Percentiles rank a stretch among this genome's conserved stretches.
Conservation (phyloP, 2,888 invertebrate species). For the Branchipolynoe longqiensis region DNA sequence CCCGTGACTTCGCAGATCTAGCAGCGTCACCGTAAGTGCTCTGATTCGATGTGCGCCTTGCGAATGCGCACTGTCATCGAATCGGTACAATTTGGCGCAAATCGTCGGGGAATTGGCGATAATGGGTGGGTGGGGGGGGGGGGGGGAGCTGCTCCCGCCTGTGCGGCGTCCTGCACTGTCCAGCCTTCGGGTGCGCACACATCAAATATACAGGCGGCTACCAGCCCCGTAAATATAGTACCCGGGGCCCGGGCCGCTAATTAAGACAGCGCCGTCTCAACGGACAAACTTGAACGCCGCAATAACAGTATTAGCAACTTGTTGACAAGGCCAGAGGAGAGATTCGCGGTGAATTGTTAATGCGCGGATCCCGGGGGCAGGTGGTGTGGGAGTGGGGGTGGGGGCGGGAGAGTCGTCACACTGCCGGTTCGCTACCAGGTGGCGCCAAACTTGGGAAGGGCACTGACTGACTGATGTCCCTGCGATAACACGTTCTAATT, state of each 20-base stretch:
- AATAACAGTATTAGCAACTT: conserved; percentile 30
- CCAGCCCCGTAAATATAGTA: not conserved
- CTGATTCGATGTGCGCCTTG: too few species aligned
- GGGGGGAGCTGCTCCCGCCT: not conserved
- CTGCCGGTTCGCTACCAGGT: too few species aligned
- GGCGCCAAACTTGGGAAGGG: too few species aligned
- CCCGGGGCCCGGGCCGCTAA: conserved; percentile 1
- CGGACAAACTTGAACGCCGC: conserved; percentile 31
- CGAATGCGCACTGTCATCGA: too few species aligned
- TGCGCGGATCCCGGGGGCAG: not conserved
- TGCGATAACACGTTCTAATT: too few species aligned
- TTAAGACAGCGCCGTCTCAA: not conserved
- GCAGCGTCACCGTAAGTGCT: too few species aligned
- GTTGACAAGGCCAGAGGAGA: conserved; percentile 9
- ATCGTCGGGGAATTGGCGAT: too few species aligned
- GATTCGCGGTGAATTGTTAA: conserved; percentile 29
- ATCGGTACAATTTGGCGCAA: too few species aligned
- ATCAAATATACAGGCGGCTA: conserved; percentile 28
- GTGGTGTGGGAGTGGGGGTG: not conserved
- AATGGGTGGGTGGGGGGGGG: too few species aligned
- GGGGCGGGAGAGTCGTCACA: too few species aligned
- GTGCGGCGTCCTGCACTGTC: not conserved
- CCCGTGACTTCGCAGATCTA: too few species aligned
- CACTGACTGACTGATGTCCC: too few species aligned
- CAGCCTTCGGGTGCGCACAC: not conserved